Conservation (phyloP, 37 sponge, comb jelly and placozoan genomes). For the Beroe forskalii region DNA sequence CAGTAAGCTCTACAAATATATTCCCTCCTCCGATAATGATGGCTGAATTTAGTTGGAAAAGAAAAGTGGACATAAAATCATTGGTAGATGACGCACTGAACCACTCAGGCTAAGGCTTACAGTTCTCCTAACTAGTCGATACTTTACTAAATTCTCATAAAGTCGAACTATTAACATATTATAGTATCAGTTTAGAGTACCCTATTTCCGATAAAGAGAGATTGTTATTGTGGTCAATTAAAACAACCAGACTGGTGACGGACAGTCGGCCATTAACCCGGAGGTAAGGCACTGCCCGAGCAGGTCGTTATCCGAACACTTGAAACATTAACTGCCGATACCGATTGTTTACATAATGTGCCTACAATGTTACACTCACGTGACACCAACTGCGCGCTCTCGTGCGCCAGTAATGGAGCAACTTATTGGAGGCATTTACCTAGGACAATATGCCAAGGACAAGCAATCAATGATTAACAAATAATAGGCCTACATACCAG, state of each 20-base stretch:
- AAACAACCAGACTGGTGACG: background rate
- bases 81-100: too few relatives aligned
- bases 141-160: slow-evolving; percentile 5
- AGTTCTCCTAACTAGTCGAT: too few relatives aligned
- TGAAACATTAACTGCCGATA: slow-evolving; percentile 25
- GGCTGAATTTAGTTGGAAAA: too few relatives aligned
- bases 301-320: background rate
- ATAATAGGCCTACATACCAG: too few relatives aligned
- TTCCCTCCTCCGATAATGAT: too few relatives aligned
- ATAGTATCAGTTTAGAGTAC: slow-evolving; percentile 8
- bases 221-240: slow-evolving; percentile 24
- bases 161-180: background rate
- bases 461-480: slow-evolving; percentile 31
- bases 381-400: background rate
- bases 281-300: background rate
- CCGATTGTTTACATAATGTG: background rate
- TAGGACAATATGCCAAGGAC: slow-evolving; percentile 1
- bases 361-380: background rate
- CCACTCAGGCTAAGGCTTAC: too few relatives aligned
- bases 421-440: slow-evolving; percentile 26
- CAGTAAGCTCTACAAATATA: too few relatives aligned
- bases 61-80: too few relatives aligned
- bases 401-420: background rate
- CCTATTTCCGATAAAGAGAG: slow-evolving; percentile 15
- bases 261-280: background rate